Evolutionary conservation across 2,888 invertebrate genomes (phyloP).

Genomic region (Zygothrica quintamaculata): DNA sequence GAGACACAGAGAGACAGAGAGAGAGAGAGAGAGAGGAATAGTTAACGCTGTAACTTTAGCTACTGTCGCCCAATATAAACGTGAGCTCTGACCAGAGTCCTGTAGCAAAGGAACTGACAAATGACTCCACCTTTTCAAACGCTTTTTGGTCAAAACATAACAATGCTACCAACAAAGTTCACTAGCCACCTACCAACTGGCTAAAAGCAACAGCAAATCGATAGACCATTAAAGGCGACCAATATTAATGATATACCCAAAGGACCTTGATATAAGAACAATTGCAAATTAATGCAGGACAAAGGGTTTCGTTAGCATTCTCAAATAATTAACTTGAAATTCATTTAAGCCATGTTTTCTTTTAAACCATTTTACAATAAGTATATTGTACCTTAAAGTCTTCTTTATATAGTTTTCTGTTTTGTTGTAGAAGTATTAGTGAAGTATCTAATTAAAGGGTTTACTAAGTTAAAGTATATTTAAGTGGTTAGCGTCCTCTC

Average conservation of each 20-base stretch:
- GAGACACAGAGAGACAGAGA: not conserved
- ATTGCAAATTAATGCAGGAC: conserved; percentile 4
- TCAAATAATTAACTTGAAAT: too few relatives aligned
- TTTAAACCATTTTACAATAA: too few relatives aligned
- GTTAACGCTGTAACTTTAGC: too few relatives aligned
- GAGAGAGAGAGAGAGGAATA: conserved; percentile 1
- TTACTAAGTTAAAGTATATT: too few relatives aligned
- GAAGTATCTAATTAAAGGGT: too few relatives aligned
- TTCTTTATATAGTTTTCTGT: too few relatives aligned
- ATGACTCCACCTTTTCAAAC: conserved; percentile 40
- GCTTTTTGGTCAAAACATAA: conserved; percentile 35
- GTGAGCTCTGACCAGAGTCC: conserved; percentile 4
- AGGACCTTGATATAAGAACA: not conserved
- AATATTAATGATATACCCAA: conserved; percentile 48
- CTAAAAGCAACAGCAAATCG: conserved; percentile 64
- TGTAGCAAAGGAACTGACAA: conserved; percentile 23
- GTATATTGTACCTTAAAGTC: too few relatives aligned
- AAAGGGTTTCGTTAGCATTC: conserved; percentile 18
- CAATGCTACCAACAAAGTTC: conserved; percentile 4
- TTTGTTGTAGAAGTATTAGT: too few relatives aligned
- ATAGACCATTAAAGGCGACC: conserved; percentile 61
- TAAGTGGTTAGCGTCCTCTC: too few relatives aligned
- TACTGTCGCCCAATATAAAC: conserved; percentile 7
- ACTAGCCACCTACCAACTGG: conserved; percentile 30
- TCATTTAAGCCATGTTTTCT: too few relatives aligned